Evolutionary conservation across 1,140 invertebrate species (phyloP).

Genomic region (Hestina assimilis): DNA sequence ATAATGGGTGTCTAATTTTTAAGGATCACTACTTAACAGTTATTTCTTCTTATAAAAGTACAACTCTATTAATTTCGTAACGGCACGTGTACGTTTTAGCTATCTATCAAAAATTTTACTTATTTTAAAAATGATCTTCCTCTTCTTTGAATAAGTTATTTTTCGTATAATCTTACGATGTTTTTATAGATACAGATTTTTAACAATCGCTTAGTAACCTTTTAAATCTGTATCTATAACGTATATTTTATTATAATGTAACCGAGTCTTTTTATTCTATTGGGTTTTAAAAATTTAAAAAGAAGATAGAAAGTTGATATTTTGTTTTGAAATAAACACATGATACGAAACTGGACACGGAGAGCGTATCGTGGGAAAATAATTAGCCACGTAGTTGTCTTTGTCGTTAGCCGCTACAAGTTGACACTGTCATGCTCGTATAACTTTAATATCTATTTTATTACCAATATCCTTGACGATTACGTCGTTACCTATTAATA

Average conservation of each 20-base stretch:
- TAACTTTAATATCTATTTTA: constrained; percentile 24
- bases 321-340: constrained; percentile 28
- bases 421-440: constrained; percentile 52
- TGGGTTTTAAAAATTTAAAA: not conserved
- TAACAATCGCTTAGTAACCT: too few relatives aligned
- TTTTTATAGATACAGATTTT: too few relatives aligned
- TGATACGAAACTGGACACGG: constrained; percentile 32
- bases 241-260: not conserved
- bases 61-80: too few relatives aligned
- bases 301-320: not conserved
- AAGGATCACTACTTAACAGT: too few relatives aligned
- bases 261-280: not conserved
- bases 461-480: not conserved
- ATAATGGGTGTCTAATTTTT: too few relatives aligned
- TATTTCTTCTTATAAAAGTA: too few relatives aligned
- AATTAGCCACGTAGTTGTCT: constrained; percentile 40
- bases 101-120: too few relatives aligned
- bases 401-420: constrained; percentile 37
- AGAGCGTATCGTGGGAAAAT: constrained; percentile 56
- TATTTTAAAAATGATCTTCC: too few relatives aligned
- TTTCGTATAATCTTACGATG: too few relatives aligned
- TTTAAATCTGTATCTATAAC: too few relatives aligned
- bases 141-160: too few relatives aligned
- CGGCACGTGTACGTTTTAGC: too few relatives aligned
- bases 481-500: not conserved